Conservation (phyloP, 2,797 vertebrate genomes). For the Falco cherrug region DNA sequence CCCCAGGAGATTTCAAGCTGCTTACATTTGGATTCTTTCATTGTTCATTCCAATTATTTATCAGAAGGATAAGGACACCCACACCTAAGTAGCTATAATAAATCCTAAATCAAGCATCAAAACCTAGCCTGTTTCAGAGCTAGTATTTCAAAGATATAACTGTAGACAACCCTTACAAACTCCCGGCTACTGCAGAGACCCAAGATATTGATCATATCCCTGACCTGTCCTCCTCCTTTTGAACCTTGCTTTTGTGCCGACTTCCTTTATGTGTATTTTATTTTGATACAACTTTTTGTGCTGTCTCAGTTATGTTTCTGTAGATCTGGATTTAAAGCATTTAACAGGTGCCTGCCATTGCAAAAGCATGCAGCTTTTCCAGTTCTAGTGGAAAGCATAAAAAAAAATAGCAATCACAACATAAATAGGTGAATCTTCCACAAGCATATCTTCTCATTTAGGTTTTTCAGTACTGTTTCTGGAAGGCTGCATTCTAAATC, state of each 20-base stretch:
- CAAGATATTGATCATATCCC: neutral
- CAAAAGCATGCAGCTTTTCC: neutral
- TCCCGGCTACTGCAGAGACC: neutral
- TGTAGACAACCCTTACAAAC: neutral
- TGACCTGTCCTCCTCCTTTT: neutral
- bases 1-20: neutral
- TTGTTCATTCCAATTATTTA: neutral
- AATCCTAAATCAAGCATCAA: neutral
- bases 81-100: neutral
- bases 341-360: neutral
- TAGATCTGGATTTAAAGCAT: neutral
- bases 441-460: neutral
- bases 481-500: neutral
- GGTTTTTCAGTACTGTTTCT: neutral
- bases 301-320: neutral
- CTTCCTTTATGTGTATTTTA: neutral
- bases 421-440: neutral
- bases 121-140: neutral
- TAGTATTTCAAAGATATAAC: neutral
- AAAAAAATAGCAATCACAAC: neutral
- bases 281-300: neutral
- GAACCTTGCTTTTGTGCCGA: neutral
- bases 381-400: neutral
- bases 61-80: neutral
- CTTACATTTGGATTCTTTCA: neutral